Evolutionary conservation across 2,888 invertebrate species (phyloP).

Genomic region (Amblyteles armatorius): DNA sequence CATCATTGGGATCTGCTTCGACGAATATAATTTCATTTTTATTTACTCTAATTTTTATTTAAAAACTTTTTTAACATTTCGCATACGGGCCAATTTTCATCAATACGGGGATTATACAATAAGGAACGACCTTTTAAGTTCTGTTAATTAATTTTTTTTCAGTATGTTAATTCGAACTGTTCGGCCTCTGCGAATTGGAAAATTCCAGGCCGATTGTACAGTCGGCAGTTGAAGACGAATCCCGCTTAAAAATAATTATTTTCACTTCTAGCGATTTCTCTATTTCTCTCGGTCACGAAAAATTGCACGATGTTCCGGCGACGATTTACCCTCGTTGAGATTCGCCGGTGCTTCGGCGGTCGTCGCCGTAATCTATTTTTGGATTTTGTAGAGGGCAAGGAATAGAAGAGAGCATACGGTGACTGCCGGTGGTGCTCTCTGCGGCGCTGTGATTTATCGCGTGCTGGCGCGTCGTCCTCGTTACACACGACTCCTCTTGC

Average conservation of each 20-base stretch:
- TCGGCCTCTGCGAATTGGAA: neutral
- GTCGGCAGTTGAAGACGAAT: neutral
- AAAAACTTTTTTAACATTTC: too few species aligned
- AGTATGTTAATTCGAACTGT: neutral
- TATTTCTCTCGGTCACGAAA: neutral
- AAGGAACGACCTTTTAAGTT: too few species aligned
- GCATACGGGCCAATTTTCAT: too few species aligned
- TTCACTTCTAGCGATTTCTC: slow-evolving; percentile 5
- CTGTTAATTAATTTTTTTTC: neutral
- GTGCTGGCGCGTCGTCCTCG: slow-evolving; percentile 52
- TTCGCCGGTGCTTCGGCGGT: neutral
- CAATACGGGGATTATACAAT: too few species aligned
- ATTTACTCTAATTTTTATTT: too few species aligned
- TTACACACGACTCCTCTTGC: slow-evolving; percentile 50
- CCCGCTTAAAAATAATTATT: neutral
- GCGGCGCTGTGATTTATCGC: slow-evolving; percentile 58
- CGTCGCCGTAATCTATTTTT: slow-evolving; percentile 56
- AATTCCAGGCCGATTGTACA: neutral
- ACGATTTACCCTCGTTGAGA: slow-evolving; percentile 39
- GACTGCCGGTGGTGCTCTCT: slow-evolving; percentile 10
- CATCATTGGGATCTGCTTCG: slow-evolving; percentile 4
- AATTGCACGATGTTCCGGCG: slow-evolving; percentile 9
- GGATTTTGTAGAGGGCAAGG: slow-evolving; percentile 48
- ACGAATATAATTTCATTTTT: neutral
- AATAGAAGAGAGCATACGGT: slow-evolving; percentile 20